These are phyloP conservation scores for Drosophila neotestacea DNA, from an alignment of 2,888 invertebrate genomes.

Conservation along the genomic window DNA sequence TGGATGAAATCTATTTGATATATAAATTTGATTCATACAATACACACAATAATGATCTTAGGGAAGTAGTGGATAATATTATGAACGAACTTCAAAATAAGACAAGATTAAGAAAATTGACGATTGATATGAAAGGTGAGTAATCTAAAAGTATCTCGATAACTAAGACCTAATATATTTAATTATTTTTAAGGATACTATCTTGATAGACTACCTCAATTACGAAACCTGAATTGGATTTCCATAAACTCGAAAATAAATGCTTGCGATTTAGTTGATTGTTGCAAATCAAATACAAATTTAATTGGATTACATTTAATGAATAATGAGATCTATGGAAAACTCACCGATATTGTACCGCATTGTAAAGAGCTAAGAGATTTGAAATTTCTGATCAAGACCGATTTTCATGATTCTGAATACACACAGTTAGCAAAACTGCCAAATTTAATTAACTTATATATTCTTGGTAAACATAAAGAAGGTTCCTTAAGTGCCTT, in stretches of 20 bases:
- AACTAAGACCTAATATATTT: neutral
- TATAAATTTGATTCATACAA: neutral
- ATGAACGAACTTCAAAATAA: neutral
- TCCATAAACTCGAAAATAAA: neutral
- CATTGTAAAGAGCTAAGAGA: neutral
- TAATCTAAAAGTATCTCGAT: neutral
- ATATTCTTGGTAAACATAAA: conserved; percentile 1
- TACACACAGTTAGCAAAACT: neutral
- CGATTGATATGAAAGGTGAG: conserved; percentile 5
- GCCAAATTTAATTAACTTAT: neutral
- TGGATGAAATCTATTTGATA: neutral
- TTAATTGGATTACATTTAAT: neutral
- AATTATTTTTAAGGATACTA: neutral
- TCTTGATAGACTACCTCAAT: conserved; percentile 2
- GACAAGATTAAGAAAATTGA: neutral
- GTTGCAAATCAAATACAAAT: neutral
- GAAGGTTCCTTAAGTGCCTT: neutral
- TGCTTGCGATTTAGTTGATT: neutral
- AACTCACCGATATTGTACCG: neutral
- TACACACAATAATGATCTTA: neutral
- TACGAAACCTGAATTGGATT: neutral
- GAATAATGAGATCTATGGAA: neutral
- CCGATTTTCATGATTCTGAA: neutral
- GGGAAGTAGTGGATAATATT: neutral
- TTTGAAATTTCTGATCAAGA: neutral